phyloP scores from a whole-genome alignment of 2,888 invertebrate genomes.

The Prenolepis imparis region DNA sequence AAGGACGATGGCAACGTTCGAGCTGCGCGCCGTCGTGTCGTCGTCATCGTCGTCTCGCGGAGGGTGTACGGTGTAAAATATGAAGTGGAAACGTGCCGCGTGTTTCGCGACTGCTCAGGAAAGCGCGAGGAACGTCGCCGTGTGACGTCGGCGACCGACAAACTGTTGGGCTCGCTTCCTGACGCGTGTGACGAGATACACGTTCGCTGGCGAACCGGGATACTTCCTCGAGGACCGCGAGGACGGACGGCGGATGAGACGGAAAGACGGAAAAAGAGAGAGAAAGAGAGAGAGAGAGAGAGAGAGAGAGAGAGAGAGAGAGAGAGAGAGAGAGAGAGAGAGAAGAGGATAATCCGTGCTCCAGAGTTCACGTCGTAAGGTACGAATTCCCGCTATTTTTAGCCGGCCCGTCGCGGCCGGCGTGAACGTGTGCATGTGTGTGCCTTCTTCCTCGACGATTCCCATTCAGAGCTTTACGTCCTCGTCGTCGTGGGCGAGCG shows the following conservation, averaged over 20 bases:
- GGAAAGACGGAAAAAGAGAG: too few relatives aligned
- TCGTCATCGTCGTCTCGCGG: conserved; percentile 63
- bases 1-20: conserved; percentile 83
- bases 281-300: too few relatives aligned
- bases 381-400: conserved; percentile 82
- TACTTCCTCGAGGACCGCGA: conserved; percentile 49
- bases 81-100: conserved; percentile 79
- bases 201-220: conserved; percentile 1
- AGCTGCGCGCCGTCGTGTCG: conserved; percentile 80
- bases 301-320: conserved; percentile 22
- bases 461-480: conserved; percentile 71
- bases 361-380: conserved; percentile 83
- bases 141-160: conserved; percentile 57
- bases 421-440: neutral
- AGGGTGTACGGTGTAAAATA: conserved; percentile 80
- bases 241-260: conserved; percentile 54
- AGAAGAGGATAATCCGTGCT: conserved; percentile 78
- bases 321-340: conserved; percentile 23
- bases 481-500: conserved; percentile 37
- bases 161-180: conserved; percentile 59
- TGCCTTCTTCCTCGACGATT: conserved; percentile 61
- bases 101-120: conserved; percentile 63
- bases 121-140: conserved; percentile 60
- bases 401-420: conserved; percentile 68
- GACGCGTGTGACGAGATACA: conserved; percentile 59